Percentiles rank a stretch among this genome's conserved stretches.
Evolutionary conservation across 2,113 vertebrate species (phyloP).

Genomic region (Myiagra hebetior): DNA sequence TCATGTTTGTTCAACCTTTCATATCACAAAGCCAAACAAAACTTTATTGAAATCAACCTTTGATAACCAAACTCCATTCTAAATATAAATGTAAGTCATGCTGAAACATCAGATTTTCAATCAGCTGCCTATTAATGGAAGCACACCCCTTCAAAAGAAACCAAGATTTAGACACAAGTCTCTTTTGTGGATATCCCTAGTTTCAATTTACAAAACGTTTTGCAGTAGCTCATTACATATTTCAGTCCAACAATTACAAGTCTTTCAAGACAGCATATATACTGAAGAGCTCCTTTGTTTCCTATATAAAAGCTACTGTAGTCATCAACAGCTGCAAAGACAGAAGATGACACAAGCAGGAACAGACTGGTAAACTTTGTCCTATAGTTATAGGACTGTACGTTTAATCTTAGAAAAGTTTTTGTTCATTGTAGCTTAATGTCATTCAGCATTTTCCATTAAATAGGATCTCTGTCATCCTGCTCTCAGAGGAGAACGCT

Average conservation of each 20-base stretch:
- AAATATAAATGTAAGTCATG: background rate
- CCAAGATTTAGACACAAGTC: background rate
- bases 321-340: constrained; percentile 82
- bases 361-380: constrained; percentile 71
- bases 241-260: constrained; percentile 66
- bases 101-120: constrained; percentile 8
- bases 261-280: constrained; percentile 47
- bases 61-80: background rate
- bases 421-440: constrained; percentile 58
- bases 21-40: background rate
- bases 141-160: background rate
- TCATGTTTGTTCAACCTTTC: background rate
- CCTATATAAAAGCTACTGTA: constrained; percentile 72
- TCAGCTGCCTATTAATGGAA: background rate
- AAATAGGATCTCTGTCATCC: constrained; percentile 52
- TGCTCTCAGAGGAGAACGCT: background rate
- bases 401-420: constrained; percentile 62
- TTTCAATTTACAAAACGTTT: constrained; percentile 42
- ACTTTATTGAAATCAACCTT: background rate
- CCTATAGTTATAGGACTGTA: constrained; percentile 51
- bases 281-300: constrained; percentile 75
- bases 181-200: background rate
- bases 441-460: constrained; percentile 21
- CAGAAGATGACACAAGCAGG: constrained; percentile 78
- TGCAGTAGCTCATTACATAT: constrained; percentile 54